A percentile compares a stretch with the other conserved stretches of the same genome.
Conservation (phyloP, 2,888 invertebrate genomes). For the Melinaea menophilus region DNA sequence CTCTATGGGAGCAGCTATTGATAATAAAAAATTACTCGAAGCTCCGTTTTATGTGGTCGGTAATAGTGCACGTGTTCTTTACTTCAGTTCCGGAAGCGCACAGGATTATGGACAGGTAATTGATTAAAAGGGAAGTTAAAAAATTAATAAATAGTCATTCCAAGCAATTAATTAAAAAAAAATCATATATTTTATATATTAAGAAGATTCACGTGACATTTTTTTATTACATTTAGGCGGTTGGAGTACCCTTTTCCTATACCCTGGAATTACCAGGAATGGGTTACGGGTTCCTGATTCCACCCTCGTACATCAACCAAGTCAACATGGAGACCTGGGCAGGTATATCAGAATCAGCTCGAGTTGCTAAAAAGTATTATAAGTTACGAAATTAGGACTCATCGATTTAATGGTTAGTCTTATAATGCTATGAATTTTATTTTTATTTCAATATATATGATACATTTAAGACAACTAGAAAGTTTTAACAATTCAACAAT, state of each 20-base stretch:
- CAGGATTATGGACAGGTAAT: constrained; percentile 53
- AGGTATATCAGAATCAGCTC: constrained; percentile 50
- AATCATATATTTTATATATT: no score
- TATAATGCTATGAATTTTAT: no score
- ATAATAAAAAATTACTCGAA: constrained; percentile 41
- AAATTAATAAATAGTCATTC: not conserved
- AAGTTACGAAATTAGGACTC: constrained; percentile 22
- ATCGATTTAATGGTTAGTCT: not conserved
- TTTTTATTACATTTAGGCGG: not conserved
- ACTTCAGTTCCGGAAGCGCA: constrained; percentile 49
- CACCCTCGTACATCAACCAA: constrained; percentile 46
- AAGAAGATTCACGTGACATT: not conserved
- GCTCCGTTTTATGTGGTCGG: constrained; percentile 48
- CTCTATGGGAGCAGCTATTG: constrained; percentile 51
- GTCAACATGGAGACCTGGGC: constrained; percentile 56
- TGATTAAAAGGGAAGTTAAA: not conserved
- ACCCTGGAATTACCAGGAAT: constrained; percentile 56
- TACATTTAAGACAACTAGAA: no score
- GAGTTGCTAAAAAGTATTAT: constrained; percentile 44
- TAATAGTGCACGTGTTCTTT: constrained; percentile 48
- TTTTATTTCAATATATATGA: no score
- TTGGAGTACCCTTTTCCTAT: constrained; percentile 52
- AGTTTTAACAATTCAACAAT: no score
- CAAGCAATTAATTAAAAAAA: no score
- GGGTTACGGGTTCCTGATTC: constrained; percentile 44